These are phyloP conservation scores for Noctua comes DNA, from an alignment of 2,888 invertebrate genomes.

Conservation along the genomic window DNA sequence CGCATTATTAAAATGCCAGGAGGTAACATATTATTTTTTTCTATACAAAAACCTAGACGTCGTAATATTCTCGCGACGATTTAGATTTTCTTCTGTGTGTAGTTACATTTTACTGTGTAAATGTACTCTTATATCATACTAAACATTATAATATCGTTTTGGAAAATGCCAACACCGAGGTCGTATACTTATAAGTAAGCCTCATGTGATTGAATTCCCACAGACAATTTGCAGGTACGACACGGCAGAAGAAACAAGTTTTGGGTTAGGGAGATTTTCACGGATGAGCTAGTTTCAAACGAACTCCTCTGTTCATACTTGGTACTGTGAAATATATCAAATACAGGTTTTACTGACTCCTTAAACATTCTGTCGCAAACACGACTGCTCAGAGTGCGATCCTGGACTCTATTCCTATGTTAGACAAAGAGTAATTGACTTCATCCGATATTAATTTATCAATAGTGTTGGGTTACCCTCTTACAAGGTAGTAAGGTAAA, in stretches of 20 bases:
- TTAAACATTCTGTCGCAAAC: not conserved
- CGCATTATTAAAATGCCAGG: constrained; percentile 24
- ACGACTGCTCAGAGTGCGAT: not conserved
- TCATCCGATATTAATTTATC: not conserved
- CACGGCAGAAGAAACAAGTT: not conserved
- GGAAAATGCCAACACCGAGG: not conserved
- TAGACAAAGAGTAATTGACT: not conserved
- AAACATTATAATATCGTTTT: not conserved
- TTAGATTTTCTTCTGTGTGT: not conserved
- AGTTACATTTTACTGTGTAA: not conserved
- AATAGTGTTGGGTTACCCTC: not conserved
- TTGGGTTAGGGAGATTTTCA: not conserved
- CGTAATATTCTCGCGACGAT: constrained; percentile 2
- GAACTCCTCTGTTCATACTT: not conserved
- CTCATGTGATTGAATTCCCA: constrained; percentile 3
- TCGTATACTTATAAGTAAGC: not conserved
- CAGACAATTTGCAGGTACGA: not conserved
- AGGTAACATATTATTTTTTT: not conserved
- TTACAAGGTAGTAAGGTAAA: not conserved
- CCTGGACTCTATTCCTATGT: not conserved
- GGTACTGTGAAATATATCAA: not conserved
- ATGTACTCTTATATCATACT: not conserved
- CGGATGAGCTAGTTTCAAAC: not conserved
- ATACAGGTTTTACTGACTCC: not conserved
- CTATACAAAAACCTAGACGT: not conserved